These are phyloP conservation scores for Mormyrus proboscirostris DNA, from an alignment of 2,797 vertebrate species.

Conservation along the genomic window DNA sequence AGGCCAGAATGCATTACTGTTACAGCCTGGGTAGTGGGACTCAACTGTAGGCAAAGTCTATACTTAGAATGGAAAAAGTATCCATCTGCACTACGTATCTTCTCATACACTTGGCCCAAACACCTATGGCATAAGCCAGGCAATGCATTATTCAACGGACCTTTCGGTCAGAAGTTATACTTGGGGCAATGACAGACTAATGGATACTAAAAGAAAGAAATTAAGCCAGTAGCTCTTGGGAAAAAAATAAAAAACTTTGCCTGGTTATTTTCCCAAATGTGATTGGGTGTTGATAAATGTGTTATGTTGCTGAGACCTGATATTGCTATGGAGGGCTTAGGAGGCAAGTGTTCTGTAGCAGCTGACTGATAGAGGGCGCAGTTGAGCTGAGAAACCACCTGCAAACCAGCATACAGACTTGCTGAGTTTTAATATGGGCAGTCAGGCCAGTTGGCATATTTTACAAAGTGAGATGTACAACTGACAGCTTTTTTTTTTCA, in stretches of 20 bases:
- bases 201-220: not conserved
- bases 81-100: not conserved
- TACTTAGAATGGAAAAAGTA: not conserved
- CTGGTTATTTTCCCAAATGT: conserved; percentile 10
- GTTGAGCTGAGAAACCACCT: conserved; percentile 57
- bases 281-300: not conserved
- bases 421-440: not conserved
- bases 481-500: not conserved
- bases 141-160: not conserved
- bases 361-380: conserved; percentile 60
- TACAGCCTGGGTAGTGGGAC: not conserved
- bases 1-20: not conserved
- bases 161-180: not conserved
- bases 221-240: not conserved
- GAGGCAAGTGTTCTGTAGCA: conserved; percentile 22
- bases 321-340: not conserved
- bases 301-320: conserved; percentile 8
- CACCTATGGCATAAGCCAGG: not conserved
- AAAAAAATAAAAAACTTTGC: not conserved
- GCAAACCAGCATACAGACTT: not conserved
- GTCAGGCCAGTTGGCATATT: not conserved
- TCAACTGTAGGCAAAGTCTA: not conserved
- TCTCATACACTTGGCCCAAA: not conserved
- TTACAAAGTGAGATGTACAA: not conserved
- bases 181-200: not conserved